Conservation (phyloP, 92 coral and sea anemone genomes). For the Parazoanthus darwini region DNA sequence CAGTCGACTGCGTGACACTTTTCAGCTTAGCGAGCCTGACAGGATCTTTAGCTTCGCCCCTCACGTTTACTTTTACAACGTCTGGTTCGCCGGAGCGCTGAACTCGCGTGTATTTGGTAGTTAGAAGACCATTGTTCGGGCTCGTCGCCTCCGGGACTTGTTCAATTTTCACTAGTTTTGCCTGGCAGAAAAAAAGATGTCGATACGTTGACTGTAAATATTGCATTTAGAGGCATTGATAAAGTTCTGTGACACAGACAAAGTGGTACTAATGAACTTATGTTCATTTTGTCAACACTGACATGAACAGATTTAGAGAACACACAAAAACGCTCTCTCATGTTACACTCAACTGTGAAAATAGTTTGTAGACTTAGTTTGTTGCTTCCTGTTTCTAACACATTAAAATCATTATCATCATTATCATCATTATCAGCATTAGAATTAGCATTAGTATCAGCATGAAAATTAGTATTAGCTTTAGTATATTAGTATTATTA, state of each 20-base stretch:
- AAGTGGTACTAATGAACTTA: no score
- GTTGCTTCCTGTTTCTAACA: neutral
- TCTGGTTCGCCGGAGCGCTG: conserved; percentile 34
- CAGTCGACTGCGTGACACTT: neutral
- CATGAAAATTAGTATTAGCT: neutral
- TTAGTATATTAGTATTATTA: neutral
- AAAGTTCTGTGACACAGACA: neutral
- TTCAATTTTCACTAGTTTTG: conserved; percentile 37
- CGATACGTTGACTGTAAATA: neutral
- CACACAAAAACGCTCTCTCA: neutral
- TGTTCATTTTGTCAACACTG: neutral
- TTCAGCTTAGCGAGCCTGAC: conserved; percentile 12
- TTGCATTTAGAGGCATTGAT: neutral
- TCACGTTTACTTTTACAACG: neutral
- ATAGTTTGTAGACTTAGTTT: neutral
- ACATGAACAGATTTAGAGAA: neutral
- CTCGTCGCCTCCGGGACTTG: conserved; percentile 14
- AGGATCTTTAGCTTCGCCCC: conserved; percentile 1
- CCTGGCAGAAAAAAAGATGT: neutral
- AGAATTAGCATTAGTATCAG: neutral
- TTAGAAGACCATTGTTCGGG: conserved; percentile 1
- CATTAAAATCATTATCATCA: neutral
- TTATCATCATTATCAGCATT: neutral
- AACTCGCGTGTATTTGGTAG: conserved; percentile 28
- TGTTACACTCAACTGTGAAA: neutral